Evolutionary conservation across 1,140 invertebrate genomes (phyloP), one percentile per base, ranked within the genome.

Genomic region (Maniola jurtina): DNA sequence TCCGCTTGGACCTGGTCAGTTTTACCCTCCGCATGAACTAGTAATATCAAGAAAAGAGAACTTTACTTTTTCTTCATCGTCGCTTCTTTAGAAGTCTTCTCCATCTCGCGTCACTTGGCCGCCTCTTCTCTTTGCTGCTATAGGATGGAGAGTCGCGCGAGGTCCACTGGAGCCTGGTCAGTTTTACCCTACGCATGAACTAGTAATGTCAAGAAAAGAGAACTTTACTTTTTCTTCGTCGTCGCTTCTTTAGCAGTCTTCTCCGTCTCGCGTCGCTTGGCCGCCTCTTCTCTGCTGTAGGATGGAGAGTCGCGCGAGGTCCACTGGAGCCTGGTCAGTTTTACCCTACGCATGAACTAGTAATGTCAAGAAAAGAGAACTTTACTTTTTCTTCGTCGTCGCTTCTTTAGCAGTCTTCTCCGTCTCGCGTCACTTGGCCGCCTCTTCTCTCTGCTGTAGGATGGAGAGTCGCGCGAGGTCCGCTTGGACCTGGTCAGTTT

Each of bases 1-100:
- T 99, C 98, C 0, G 97, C 97, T 67, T 97, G 93, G 0, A 98
- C 98, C 86, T 99, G 96, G 47, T 98, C 98, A 0, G 98, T 99
- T 89, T 98, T 98, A 58, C 98, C 98, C 64, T 96, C 96, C 0
- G 97, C 96, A 79, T 99, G 98, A 15, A 97, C 81, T 97, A 95
- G 85, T 99, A 99, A 70, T 25, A 25, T 25, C 25, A 25, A 25
- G n/a, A 25, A 25, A 25, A 1, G 25, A 4, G 4, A 25, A 25
- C 25, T 25, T 25, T 25, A n/a, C 25, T 4, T 25, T 25, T 25
- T 25, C 25, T 25, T 25, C 4, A 4, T 25, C 25, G 25, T 25
- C 25, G 25, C 25, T 25, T 25, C 25, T 25, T 25, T 25, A 25
- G 25, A 1, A 25, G 4, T 25, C 25, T 25, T 25, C 25, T 25